Percentiles rank a stretch among this genome's conserved stretches.
Conservation (phyloP, 2,113 vertebrate genomes). For the Tragelaphus buxtoni region DNA sequence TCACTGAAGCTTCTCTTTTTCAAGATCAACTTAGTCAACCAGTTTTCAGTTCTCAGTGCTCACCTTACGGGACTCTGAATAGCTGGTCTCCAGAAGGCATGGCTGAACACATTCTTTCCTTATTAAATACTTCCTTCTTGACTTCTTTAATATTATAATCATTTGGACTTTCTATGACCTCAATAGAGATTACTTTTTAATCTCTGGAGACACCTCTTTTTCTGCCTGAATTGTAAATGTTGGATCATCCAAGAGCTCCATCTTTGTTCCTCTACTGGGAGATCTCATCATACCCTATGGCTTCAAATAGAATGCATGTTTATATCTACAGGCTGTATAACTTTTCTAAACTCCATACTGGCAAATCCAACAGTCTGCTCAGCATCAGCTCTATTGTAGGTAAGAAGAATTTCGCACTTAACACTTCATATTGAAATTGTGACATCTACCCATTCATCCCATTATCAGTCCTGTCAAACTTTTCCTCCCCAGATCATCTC, state of each 20-base stretch:
- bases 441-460: neutral
- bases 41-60: neutral
- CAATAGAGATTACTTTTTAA: neutral
- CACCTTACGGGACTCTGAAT: neutral
- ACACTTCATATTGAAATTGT: neutral
- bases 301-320: neutral
- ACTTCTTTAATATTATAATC: neutral
- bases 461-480: neutral
- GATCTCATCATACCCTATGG: neutral
- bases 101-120: neutral
- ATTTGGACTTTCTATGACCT: neutral
- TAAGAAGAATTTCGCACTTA: neutral
- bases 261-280: neutral
- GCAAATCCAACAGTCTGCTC: neutral
- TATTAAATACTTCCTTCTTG: neutral
- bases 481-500: neutral
- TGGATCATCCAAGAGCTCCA: neutral
- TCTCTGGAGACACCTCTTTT: neutral
- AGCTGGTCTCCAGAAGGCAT: neutral
- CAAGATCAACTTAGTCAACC: neutral
- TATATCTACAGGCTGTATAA: neutral
- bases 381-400: neutral
- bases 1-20: neutral
- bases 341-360: neutral
- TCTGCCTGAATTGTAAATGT: slow-evolving; percentile 1